Evolutionary conservation across 2,888 invertebrate species (phyloP), one percentile per base, ranked within the genome.

Genomic region (Agrenia bidenticulata): DNA sequence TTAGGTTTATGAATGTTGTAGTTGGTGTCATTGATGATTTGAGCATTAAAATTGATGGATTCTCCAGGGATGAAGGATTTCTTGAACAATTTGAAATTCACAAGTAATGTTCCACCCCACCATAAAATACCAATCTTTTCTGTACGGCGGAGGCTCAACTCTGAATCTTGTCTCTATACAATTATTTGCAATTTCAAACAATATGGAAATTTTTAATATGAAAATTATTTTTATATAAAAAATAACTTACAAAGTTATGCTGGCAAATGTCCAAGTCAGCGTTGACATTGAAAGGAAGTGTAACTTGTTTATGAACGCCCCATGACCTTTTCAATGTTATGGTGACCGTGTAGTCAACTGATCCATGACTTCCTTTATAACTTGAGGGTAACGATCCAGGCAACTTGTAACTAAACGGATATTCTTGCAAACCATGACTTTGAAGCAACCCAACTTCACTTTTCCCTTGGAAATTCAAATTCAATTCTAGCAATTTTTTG

Each of bases 1-100:
- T 68, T 68, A 1, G 68, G 62, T 32, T 64, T 68, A 19, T 65
- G 64, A 27, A 68, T 61, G 24, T 62, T 65, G 19, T 58, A 62
- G n/a, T 64, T 68, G 53, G 61, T 64, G 50, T 68, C 68, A 23
- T 68, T 68, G n/a, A 64, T 62, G 27, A 68, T 65, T 56, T 68
- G 68, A 37, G 62, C 68, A 41, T 61, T 62, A 24, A 68, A 68
- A n/a, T 56, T 59, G 51, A 68, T 21, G 49, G 49, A 64, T 42
- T 68, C 68, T 9, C 64, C 64, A 2, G 61, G 64, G 0, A 64
- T 59, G 21, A 64, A 64, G 2, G 62, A 57, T 24, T 32, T 62
- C 19, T 62, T 54, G 9, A 55, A 61, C 26, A 68, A 42, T 2
- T 61, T 58, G 49, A 68, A 65, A 24, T 68, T 64, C 2, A 65